Evolutionary conservation across 1,140 invertebrate genomes (phyloP).

Genomic region (Micrasema minimum): DNA sequence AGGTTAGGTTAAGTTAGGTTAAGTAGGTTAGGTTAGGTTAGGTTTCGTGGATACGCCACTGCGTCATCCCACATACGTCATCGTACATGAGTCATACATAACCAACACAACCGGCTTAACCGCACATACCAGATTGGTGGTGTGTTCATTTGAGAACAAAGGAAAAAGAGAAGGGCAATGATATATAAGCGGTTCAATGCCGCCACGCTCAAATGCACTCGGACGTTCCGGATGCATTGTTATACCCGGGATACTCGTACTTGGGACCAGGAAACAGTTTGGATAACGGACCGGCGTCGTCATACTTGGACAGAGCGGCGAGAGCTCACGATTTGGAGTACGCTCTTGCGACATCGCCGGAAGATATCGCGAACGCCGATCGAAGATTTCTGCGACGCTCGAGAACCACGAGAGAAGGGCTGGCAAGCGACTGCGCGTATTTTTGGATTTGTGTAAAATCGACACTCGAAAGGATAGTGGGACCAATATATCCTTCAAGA

Average conservation of each 20-base stretch:
- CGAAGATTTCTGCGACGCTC: slow-evolving; percentile 1
- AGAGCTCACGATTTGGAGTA: background rate
- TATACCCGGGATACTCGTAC: slow-evolving; percentile 1
- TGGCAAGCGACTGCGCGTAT: background rate
- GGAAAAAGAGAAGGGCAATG: no score
- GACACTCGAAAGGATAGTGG: background rate
- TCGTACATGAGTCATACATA: no score
- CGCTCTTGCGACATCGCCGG: background rate
- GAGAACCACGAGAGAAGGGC: no score
- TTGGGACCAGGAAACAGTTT: background rate
- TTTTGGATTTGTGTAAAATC: background rate
- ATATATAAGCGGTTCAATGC: no score
- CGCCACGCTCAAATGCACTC: no score
- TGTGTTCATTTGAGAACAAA: no score
- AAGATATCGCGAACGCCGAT: background rate
- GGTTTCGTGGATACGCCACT: no score
- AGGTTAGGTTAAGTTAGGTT: no score
- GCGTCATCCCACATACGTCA: no score
- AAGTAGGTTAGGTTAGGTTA: no score
- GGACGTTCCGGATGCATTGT: background rate
- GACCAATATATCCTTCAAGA: background rate
- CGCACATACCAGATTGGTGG: no score
- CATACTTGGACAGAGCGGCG: background rate
- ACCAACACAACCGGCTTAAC: no score
- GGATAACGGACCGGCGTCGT: background rate